These are phyloP conservation scores for Sialis fuliginosa DNA, from an alignment of 2,888 invertebrate species.

Conservation along the genomic window DNA sequence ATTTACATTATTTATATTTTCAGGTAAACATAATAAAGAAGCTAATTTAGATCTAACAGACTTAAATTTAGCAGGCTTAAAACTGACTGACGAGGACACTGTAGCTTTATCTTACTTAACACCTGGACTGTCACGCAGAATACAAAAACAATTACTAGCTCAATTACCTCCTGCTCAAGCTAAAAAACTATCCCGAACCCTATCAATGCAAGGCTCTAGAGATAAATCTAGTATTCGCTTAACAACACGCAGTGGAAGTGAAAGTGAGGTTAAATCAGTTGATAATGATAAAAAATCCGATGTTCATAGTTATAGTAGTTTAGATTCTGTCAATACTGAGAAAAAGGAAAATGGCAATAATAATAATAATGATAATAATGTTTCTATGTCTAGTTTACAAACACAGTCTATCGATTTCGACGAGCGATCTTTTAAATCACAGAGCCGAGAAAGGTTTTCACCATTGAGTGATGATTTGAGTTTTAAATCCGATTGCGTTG, in stretches of 20 bases:
- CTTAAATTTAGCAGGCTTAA: conserved; percentile 48
- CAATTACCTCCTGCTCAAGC: conserved; percentile 53
- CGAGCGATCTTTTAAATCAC: not conserved
- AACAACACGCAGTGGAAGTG: conserved; percentile 5
- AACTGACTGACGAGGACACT: conserved; percentile 50
- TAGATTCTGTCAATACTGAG: not conserved
- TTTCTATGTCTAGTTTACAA: not conserved
- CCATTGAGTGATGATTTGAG: conserved; percentile 1
- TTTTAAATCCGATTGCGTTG: not conserved
- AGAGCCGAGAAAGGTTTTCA: conserved; percentile 2
- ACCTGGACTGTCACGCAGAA: conserved; percentile 49
- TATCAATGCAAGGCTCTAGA: conserved; percentile 28
- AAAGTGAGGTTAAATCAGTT: not conserved
- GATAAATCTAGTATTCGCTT: conserved; percentile 7
- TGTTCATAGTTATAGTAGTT: not conserved
- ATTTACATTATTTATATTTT: not conserved
- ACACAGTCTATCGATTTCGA: not conserved
- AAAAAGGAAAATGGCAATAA: not conserved
- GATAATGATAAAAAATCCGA: not conserved
- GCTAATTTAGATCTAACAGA: conserved; percentile 34
- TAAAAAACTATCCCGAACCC: conserved; percentile 43
- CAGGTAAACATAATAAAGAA: not conserved
- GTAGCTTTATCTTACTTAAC: conserved; percentile 50
- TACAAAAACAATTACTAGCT: conserved; percentile 51
- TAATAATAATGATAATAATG: not conserved